Percentiles rank a stretch among this genome's conserved stretches.
Evolutionary conservation across 2,888 invertebrate species (phyloP).

Genomic region (Mesoligia furuncula): DNA sequence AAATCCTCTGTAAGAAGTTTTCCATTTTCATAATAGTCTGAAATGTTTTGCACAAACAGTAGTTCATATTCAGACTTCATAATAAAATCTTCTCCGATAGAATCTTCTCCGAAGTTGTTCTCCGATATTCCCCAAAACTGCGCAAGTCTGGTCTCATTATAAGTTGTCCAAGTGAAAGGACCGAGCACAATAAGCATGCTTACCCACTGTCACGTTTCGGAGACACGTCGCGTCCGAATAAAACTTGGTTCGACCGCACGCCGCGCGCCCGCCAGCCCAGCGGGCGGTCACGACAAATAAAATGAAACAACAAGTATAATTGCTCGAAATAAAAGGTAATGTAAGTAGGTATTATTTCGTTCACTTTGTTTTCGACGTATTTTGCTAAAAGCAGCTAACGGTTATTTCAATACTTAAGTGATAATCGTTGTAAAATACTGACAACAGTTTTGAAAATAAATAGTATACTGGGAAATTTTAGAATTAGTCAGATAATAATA

Average conservation of each 20-base stretch:
- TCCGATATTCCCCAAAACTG: constrained; percentile 5
- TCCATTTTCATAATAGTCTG: not conserved
- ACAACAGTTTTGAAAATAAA: not conserved
- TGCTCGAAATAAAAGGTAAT: constrained; percentile 21
- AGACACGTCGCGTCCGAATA: constrained; percentile 16
- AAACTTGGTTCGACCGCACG: not conserved
- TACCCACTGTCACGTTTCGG: constrained; percentile 42
- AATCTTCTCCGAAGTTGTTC: too few species aligned
- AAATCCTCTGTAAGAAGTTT: not conserved
- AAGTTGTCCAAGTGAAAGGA: constrained; percentile 42
- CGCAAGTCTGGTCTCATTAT: constrained; percentile 42
- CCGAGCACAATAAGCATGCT: constrained; percentile 49
- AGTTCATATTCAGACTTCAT: constrained; percentile 12
- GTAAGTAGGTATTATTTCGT: constrained; percentile 12
- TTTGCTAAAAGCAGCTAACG: not conserved
- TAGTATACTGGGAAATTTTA: not conserved
- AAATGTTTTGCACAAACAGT: constrained; percentile 6
- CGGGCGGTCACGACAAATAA: not conserved
- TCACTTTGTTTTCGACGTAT: not conserved
- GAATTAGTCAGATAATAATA: not conserved
- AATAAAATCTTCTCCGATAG: constrained; percentile 26
- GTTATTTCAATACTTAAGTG: not conserved
- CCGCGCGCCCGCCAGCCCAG: not conserved
- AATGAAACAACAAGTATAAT: constrained; percentile 28
- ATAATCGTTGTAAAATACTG: not conserved